phyloP scores from a whole-genome alignment of 2,797 vertebrate genomes.

The Cynopterus sphinx region DNA sequence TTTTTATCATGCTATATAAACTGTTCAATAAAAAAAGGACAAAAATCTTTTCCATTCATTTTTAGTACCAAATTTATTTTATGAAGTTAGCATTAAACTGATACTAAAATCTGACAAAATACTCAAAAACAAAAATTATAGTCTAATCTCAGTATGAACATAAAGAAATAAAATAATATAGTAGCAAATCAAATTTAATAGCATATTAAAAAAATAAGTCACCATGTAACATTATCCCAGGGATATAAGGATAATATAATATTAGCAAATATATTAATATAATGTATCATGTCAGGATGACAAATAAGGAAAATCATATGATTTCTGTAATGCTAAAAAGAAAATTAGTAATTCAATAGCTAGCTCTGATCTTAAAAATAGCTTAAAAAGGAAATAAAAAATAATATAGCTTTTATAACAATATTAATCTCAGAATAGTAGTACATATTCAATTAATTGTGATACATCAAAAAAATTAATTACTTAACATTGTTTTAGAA shows the following conservation, averaged over 20 bases:
- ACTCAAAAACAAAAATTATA: constrained; percentile 46
- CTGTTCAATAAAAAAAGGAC: background rate
- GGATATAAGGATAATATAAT: constrained; percentile 41
- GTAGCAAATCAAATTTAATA: constrained; percentile 47
- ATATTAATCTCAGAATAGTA: constrained; percentile 16
- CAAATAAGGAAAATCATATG: constrained; percentile 47
- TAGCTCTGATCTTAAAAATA: constrained; percentile 26
- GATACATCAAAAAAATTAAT: constrained; percentile 4
- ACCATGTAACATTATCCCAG: background rate
- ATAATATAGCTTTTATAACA: background rate
- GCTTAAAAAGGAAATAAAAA: constrained; percentile 39
- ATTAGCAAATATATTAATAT: constrained; percentile 58
- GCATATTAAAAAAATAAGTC: constrained; percentile 56
- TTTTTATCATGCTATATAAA: constrained; percentile 2
- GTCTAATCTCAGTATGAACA: constrained; percentile 51
- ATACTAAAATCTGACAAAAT: constrained; percentile 49
- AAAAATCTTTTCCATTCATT: constrained; percentile 7
- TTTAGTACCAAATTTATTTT: constrained; percentile 59
- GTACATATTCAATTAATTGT: constrained; percentile 18
- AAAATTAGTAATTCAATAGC: constrained; percentile 25
- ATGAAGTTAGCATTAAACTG: constrained; percentile 39
- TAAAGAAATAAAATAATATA: constrained; percentile 56
- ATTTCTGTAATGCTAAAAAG: constrained; percentile 27
- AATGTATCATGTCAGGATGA: constrained; percentile 56
- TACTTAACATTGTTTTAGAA: constrained; percentile 50